Evolutionary conservation across 2,888 invertebrate genomes (phyloP).

Genomic region (Platerodrilus igneus): DNA sequence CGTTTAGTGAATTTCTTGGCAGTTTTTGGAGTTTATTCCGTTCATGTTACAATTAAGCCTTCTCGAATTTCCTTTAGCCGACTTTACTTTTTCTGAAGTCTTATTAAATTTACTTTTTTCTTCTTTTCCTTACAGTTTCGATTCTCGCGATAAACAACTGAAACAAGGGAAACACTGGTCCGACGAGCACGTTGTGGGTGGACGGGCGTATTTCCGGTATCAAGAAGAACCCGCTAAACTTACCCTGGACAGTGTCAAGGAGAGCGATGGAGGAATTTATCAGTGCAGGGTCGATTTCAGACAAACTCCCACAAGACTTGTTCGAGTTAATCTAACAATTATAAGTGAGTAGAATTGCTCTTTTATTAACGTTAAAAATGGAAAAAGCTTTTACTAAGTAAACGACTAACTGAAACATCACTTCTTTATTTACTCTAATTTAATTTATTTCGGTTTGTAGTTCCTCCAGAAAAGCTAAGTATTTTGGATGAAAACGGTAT

Average conservation of each 20-base stretch:
- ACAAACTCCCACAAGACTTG: constrained; percentile 81
- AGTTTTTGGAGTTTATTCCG: no score
- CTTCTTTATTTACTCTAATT: constrained; percentile 8
- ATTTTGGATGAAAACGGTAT: constrained; percentile 75
- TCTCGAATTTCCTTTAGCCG: no score
- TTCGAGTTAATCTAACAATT: constrained; percentile 82
- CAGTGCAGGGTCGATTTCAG: constrained; percentile 87
- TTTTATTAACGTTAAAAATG: constrained; percentile 4
- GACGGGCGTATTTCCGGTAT: constrained; percentile 72
- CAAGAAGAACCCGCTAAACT: constrained; percentile 71
- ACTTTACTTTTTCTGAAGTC: constrained; percentile 1
- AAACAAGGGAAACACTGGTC: constrained; percentile 80
- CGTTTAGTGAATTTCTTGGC: no score
- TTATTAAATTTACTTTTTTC: constrained; percentile 10
- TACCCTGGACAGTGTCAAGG: constrained; percentile 67
- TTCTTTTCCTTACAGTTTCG: constrained; percentile 54
- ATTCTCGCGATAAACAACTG: constrained; percentile 69
- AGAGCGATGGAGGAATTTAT: constrained; percentile 76
- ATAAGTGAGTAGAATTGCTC: constrained; percentile 65
- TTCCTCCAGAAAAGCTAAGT: constrained; percentile 76
- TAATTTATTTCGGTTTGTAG: constrained; percentile 51
- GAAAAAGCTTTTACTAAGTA: constrained; percentile 3
- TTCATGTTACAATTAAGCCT: no score
- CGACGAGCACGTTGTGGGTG: constrained; percentile 67
- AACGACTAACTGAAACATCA: constrained; percentile 3